A percentile compares a stretch with the other conserved stretches of the same genome.
These are phyloP conservation scores for Danio aesculapii DNA, from an alignment of 2,797 vertebrate genomes.

Conservation along the genomic window DNA sequence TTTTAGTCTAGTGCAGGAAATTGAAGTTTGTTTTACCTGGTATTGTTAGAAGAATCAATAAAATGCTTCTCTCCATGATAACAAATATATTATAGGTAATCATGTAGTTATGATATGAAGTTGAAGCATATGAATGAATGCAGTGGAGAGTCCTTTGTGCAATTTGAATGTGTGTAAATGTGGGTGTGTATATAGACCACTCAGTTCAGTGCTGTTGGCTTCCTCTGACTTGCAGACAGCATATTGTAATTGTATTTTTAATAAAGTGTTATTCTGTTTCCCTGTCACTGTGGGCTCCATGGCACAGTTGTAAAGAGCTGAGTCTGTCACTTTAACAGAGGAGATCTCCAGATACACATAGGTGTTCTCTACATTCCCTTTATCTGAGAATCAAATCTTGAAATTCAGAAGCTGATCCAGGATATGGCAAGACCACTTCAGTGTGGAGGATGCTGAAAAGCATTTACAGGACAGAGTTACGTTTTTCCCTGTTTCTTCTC, in stretches of 20 bases:
- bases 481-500: neutral
- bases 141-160: too few species aligned
- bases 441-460: neutral
- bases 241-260: too few species aligned
- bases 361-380: neutral
- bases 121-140: too few species aligned
- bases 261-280: neutral
- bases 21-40: slow-evolving; percentile 1
- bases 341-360: slow-evolving; percentile 19
- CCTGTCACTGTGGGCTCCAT: neutral
- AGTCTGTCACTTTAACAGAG: slow-evolving; percentile 24
- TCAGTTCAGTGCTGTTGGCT: too few species aligned
- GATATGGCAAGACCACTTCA: slow-evolving; percentile 42
- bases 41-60: slow-evolving; percentile 19
- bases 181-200: too few species aligned
- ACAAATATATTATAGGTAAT: too few species aligned
- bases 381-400: neutral
- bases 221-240: too few species aligned
- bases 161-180: too few species aligned
- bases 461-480: slow-evolving; percentile 24
- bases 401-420: neutral
- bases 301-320: neutral
- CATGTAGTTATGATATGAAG: too few species aligned
- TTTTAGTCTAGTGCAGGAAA: neutral
- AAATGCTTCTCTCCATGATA: neutral